Evolutionary conservation across 1,140 invertebrate genomes (phyloP).

Genomic region (Drosophila jambulina): DNA sequence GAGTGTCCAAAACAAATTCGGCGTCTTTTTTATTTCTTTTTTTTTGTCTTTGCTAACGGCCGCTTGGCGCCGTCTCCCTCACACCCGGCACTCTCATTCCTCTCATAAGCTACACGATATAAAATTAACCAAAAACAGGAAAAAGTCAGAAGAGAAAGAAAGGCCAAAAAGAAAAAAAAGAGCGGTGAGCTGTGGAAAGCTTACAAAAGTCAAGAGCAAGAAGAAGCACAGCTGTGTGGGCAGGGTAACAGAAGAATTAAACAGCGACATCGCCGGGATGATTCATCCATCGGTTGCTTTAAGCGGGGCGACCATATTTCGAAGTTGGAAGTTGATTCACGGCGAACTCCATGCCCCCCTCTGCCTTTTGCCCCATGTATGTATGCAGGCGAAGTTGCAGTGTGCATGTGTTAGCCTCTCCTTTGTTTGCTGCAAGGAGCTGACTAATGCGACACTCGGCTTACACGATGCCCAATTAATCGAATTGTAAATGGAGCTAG

Average conservation of each 20-base stretch:
- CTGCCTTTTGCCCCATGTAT: not conserved
- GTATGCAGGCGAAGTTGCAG: conserved; percentile 8
- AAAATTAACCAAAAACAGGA: conserved; percentile 72
- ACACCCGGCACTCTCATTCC: conserved; percentile 1
- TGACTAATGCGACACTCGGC: conserved; percentile 44
- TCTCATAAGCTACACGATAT: conserved; percentile 51
- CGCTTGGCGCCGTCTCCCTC: conserved; percentile 49
- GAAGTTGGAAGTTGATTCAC: conserved; percentile 78
- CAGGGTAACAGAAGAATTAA: conserved; percentile 21
- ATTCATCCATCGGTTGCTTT: conserved; percentile 66
- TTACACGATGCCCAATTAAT: conserved; percentile 45
- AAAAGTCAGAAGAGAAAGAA: conserved; percentile 37
- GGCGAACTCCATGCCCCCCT: conserved; percentile 52
- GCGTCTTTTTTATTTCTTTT: conserved; percentile 51
- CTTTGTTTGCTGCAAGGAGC: conserved; percentile 54
- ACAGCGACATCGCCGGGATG: conserved; percentile 40
- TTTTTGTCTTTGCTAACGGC: conserved; percentile 58
- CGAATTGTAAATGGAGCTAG: conserved; percentile 21
- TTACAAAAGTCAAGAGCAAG: conserved; percentile 41
- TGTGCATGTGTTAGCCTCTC: conserved; percentile 36
- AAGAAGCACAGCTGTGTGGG: conserved; percentile 45
- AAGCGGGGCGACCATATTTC: conserved; percentile 66
- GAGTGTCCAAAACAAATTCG: conserved; percentile 46
- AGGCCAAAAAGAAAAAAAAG: conserved; percentile 41
- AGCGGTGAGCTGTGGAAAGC: conserved; percentile 50